A percentile compares a stretch with the other conserved stretches of the same genome.
These are phyloP conservation scores for Boloria euphrosyne DNA, from an alignment of 2,888 invertebrate genomes.

Conservation along the genomic window DNA sequence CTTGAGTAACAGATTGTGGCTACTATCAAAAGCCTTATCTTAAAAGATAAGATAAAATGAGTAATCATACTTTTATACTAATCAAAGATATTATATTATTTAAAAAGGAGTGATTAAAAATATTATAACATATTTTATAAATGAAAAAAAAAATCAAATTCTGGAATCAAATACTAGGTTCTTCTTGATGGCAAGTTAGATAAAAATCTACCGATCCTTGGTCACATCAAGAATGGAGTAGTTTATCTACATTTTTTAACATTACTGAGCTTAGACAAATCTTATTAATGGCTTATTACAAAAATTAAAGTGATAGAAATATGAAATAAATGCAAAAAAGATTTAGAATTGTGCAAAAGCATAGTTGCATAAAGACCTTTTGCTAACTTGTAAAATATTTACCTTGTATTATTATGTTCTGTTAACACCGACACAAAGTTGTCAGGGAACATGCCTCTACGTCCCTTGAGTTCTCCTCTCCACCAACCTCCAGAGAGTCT, in stretches of 20 bases:
- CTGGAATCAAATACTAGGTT: too few species aligned
- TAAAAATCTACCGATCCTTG: too few species aligned
- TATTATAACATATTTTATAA: not conserved
- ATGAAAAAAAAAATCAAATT: not conserved
- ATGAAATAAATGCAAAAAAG: too few species aligned
- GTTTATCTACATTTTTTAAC: too few species aligned
- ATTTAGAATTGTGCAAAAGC: too few species aligned
- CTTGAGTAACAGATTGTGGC: conserved; percentile 54
- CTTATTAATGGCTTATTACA: too few species aligned
- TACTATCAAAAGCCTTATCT: conserved; percentile 64
- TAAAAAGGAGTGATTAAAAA: conserved; percentile 42
- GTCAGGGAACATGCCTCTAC: conserved; percentile 95
- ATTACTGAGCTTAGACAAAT: too few species aligned
- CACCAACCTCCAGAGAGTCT: conserved; percentile 94
- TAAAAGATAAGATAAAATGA: conserved; percentile 66
- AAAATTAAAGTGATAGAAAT: too few species aligned
- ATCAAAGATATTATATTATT: conserved; percentile 60
- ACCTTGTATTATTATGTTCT: conserved; percentile 72
- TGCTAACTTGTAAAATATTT: conserved; percentile 22
- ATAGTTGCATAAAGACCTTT: not conserved
- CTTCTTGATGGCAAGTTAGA: too few species aligned
- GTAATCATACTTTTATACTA: conserved; percentile 70
- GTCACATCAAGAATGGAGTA: too few species aligned
- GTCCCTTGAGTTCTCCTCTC: conserved; percentile 91
- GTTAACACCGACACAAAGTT: conserved; percentile 90